Conservation (phyloP, 2,888 invertebrate species). For the Spisula subtruncata region DNA sequence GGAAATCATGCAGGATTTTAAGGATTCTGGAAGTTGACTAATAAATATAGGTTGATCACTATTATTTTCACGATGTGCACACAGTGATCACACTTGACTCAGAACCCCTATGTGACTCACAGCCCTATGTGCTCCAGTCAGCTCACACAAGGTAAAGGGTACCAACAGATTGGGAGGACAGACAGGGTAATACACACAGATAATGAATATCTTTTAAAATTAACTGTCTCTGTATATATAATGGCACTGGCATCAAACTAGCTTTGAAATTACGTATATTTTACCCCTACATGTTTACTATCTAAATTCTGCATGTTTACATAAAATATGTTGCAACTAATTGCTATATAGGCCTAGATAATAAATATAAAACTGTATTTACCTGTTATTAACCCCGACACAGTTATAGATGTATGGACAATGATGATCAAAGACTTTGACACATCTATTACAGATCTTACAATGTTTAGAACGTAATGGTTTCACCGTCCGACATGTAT, state of each 20-base stretch:
- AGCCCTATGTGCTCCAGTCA: too few species aligned
- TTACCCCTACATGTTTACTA: not conserved
- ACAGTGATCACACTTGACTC: too few species aligned
- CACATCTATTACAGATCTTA: slow-evolving; percentile 95
- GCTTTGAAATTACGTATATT: not conserved
- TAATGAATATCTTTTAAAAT: too few species aligned
- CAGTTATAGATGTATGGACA: slow-evolving; percentile 98
- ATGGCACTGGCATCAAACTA: not conserved
- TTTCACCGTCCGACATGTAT: slow-evolving; percentile 95
- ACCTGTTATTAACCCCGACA: slow-evolving; percentile 95
- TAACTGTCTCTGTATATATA: too few species aligned
- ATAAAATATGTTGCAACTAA: not conserved
- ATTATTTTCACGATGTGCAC: too few species aligned
- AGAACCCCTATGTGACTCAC: too few species aligned
- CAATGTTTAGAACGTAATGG: slow-evolving; percentile 97
- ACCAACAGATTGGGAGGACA: not conserved
- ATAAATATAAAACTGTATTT: slow-evolving; percentile 56
- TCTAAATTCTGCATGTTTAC: not conserved
- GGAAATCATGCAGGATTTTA: too few species aligned
- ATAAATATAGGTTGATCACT: too few species aligned
- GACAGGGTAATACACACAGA: not conserved
- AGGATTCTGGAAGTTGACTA: too few species aligned
- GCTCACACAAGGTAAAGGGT: not conserved
- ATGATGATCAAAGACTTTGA: slow-evolving; percentile 97
- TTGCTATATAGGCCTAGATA: too few species aligned